These are phyloP conservation scores for Polymixis lichenea DNA, from an alignment of 2,888 invertebrate species.

Conservation along the genomic window DNA sequence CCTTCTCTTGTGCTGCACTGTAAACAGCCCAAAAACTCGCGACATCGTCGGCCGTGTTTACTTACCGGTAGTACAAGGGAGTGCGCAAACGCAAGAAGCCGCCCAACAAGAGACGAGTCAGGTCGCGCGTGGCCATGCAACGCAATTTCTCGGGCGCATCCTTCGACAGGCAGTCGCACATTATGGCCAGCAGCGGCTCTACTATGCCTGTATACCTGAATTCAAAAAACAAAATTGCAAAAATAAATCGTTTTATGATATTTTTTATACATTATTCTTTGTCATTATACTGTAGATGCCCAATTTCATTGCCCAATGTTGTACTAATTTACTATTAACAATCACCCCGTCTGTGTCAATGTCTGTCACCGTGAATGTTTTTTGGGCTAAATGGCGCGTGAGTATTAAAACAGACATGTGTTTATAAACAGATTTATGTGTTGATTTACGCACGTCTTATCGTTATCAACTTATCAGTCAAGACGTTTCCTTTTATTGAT, in stretches of 20 bases:
- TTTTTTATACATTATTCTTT: neutral
- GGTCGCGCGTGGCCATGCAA: constrained; percentile 92
- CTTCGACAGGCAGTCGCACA: constrained; percentile 92
- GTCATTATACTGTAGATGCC: neutral
- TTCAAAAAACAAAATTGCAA: neutral
- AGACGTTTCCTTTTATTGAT: no score
- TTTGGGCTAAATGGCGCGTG: no score
- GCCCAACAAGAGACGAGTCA: constrained; percentile 93
- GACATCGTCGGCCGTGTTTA: neutral
- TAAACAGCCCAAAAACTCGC: neutral
- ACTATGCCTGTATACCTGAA: constrained; percentile 92
- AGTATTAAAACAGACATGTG: neutral
- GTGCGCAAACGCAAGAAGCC: constrained; percentile 93
- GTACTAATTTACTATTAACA: neutral
- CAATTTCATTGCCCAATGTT: no score
- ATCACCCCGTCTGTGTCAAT: neutral
- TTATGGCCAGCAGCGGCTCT: constrained; percentile 91
- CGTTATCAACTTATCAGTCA: no score
- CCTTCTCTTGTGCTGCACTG: neutral
- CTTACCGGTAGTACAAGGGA: constrained; percentile 91
- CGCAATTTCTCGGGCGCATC: constrained; percentile 89
- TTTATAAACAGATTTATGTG: no score
- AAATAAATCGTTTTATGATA: neutral
- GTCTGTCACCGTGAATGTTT: neutral
- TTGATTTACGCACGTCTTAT: neutral